Conservation (phyloP, 1,140 invertebrate genomes). For the Nomia melanderi region DNA sequence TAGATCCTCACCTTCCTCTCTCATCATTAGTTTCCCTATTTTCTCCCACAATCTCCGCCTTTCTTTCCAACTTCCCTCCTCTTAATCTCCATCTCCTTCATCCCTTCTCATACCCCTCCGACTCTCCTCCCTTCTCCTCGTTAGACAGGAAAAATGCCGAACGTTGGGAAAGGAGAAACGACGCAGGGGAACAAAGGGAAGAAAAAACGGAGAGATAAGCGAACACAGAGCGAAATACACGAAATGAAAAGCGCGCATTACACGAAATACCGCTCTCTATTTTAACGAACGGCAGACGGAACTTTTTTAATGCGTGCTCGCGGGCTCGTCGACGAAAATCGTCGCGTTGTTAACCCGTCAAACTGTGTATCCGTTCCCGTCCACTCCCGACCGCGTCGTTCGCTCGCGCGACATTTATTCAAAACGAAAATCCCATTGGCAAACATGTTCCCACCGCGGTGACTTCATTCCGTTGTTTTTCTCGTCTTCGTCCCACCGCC, state of each 20-base stretch:
- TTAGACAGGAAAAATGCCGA: no score
- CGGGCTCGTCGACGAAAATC: not conserved
- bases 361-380: constrained; percentile 9
- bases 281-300: constrained; percentile 16
- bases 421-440: constrained; percentile 33
- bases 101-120: no score
- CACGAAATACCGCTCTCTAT: constrained; percentile 14
- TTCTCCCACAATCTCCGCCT: no score
- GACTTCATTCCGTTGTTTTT: not conserved
- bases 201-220: no score
- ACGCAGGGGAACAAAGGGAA: no score
- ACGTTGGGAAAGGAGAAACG: no score
- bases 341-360: constrained; percentile 23
- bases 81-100: no score
- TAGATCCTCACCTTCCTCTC: no score
- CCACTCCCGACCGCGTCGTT: not conserved
- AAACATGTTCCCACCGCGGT: not conserved
- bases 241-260: not conserved
- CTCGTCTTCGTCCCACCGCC: not conserved
- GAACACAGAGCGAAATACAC: not conserved
- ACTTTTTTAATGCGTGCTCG: constrained; percentile 15
- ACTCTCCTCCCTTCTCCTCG: no score
- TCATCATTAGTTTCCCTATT: no score
- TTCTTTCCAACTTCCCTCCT: no score
- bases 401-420: constrained; percentile 32